These are phyloP conservation scores for Rallus limicola DNA, from an alignment of 2,113 vertebrate species.

Conservation along the genomic window DNA sequence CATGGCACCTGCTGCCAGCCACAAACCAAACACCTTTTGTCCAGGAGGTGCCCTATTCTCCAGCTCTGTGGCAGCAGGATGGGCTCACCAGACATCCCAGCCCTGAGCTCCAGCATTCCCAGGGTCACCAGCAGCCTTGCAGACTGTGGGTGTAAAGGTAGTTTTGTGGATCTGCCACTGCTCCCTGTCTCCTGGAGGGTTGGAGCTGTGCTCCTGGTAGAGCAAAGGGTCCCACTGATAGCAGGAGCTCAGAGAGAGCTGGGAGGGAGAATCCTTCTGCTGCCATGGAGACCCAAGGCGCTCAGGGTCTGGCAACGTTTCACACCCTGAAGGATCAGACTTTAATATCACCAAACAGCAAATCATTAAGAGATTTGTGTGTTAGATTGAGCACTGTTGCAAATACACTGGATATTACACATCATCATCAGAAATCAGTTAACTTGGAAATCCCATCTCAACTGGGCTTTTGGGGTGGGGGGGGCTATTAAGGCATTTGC, in stretches of 20 bases:
- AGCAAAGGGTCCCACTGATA: not conserved
- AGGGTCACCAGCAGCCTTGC: not conserved
- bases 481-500: not conserved
- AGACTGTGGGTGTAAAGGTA: not conserved
- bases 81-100: not conserved
- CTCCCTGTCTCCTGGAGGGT: not conserved
- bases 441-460: not conserved
- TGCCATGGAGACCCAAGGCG: rapidly evolving
- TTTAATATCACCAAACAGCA: not conserved
- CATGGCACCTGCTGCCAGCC: not conserved
- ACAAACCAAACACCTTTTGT: not conserved
- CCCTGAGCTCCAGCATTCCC: not conserved
- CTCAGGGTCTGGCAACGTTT: not conserved
- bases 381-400: rapidly evolving
- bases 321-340: not conserved
- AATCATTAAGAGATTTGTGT: not conserved
- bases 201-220: not conserved
- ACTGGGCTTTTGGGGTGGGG: not conserved
- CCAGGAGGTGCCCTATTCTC: not conserved
- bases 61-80: rapidly evolving
- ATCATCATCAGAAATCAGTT: not conserved
- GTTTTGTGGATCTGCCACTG: not conserved
- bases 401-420: not conserved
- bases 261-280: not conserved
- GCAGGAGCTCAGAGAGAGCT: not conserved